Base-by-base conservation (phyloP, 2,797 vertebrate species). In the Carapus acus region DNA sequence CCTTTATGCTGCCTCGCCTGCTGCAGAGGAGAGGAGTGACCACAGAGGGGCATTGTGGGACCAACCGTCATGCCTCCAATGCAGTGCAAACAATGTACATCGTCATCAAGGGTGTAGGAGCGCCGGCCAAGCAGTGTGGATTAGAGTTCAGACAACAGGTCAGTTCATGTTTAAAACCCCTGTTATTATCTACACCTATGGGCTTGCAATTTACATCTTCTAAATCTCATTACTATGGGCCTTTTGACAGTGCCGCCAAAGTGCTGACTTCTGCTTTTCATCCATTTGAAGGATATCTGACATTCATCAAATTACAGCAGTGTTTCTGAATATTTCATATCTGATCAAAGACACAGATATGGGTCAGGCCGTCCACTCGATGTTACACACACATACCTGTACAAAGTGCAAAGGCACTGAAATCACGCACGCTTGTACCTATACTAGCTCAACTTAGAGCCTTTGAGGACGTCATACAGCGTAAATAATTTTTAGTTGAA, bases 11-110 rank as follows among this genome's bases (percentile, higher is more conserved):
- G 70, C 65, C 69, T 5, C 79, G 69, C 81, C 78, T 86, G 85
- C 75, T 78, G 92, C 88, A 88, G 86, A 91, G 82, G 79, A 87
- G 76, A 62, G 74, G 71, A 51, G 79, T 79, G 85, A 89, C 93
- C 94, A 93, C 91, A 89, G 89, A 93, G 90, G 91, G 91, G 93
- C 94, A 93, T 91, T 87, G 62, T 87, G 87, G 89, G 87, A 91
- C 92, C 87, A 89, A 91, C 68, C 67, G 86, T 83, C 62, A 74
- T 73, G 73, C 91, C 81, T 88, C 92, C 84, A 87, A 86, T 37
- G 74, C 80, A 16, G 70, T 89, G 67, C 85, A 89, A 84, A n/a
- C n/a, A n/a, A 85, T 89, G 83, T 85, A 90, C 67, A 85, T 89
- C 87, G 90, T 89, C 83, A 79, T 83, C 83, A 69, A 70, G 80